phyloP scores from a whole-genome alignment of 2,113 vertebrate species.

The Corythornis cristatus region DNA sequence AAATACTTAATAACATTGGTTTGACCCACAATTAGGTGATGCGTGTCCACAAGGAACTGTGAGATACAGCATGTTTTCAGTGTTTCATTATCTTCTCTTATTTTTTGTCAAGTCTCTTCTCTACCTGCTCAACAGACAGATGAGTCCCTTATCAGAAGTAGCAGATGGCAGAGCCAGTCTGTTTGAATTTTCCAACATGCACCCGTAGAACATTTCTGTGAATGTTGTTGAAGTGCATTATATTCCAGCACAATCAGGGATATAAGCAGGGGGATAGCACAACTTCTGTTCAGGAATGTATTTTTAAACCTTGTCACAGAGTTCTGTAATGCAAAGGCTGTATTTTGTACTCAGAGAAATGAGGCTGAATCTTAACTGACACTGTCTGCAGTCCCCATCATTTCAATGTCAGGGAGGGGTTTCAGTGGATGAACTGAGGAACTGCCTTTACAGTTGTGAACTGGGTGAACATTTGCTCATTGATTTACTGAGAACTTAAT shows the following conservation, averaged over 20 bases:
- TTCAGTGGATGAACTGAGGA: background rate
- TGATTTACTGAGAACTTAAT: background rate
- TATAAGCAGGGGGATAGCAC: slow-evolving; percentile 36
- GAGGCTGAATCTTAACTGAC: background rate
- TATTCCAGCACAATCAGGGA: slow-evolving; percentile 57
- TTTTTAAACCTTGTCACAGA: slow-evolving; percentile 34
- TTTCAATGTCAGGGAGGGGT: background rate
- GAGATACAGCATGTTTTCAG: slow-evolving; percentile 44
- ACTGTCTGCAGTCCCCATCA: background rate
- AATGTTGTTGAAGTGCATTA: slow-evolving; percentile 66
- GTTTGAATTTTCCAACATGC: slow-evolving; percentile 72
- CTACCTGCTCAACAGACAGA: slow-evolving; percentile 74
- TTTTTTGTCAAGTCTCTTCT: slow-evolving; percentile 29
- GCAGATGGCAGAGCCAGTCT: slow-evolving; percentile 75
- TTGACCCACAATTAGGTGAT: slow-evolving; percentile 73
- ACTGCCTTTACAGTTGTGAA: background rate
- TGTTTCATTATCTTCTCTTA: slow-evolving; percentile 65
- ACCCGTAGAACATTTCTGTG: slow-evolving; percentile 61
- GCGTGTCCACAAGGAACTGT: slow-evolving; percentile 53
- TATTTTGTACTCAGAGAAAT: background rate
- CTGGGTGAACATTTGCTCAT: background rate
- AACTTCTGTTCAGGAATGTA: slow-evolving; percentile 40
- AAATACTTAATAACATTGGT: slow-evolving; percentile 52
- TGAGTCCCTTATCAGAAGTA: slow-evolving; percentile 80
- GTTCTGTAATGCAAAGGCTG: background rate